Base-by-base conservation (phyloP, 2,113 vertebrate species). In the Ammodytes dubius region DNA sequence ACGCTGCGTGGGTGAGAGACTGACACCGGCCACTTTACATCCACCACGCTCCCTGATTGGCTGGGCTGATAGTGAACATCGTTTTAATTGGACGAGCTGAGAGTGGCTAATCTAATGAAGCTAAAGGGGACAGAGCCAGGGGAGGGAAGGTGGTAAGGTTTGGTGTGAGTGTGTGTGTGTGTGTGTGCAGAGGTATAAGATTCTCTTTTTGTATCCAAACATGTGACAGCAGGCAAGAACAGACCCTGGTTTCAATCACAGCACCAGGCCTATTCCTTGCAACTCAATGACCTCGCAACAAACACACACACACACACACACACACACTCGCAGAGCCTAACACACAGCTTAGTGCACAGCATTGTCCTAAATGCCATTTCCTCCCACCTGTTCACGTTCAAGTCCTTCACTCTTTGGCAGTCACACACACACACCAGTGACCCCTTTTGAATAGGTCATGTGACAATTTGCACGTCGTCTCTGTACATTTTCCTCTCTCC, bases 171-270 rank as follows among this genome's bases (percentile, higher is more conserved):
- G 60, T 71, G 75, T 67, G 56, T 74, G 85, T 3, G 68, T 43
- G 49, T 57, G 13, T 1, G 61, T 6, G 66, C 4, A 47, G 67
- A 39, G 63, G 85, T 88, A 74, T 70, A 92, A 86, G 92, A 93
- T 92, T 94, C 89, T 93, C 94, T 87, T 90, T 94, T 89, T 37
- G 37, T 50, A 92, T 94, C 90, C 85, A 86, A 91, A 66, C 93
- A 94, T 77, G 39, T 96, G 96, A 96, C 93, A 94, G 88, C 93
- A 94, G 88, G 88, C 89, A 70, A 53, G 93, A 90, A 89, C 92
- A 82, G 52, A 46, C 58, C 86, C 96, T 97, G 97, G 95, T 91
- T 94, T 96, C 94, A 96, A 95, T 97, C 97, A 96, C 68, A 87
- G 88, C 92, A 74, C 92, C 84, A 92, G 92, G 88, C 90, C 77